Percentiles rank a stretch among this genome's conserved stretches.
phyloP scores from a whole-genome alignment of 2,888 invertebrate genomes.

The Parnassius glacialis region DNA sequence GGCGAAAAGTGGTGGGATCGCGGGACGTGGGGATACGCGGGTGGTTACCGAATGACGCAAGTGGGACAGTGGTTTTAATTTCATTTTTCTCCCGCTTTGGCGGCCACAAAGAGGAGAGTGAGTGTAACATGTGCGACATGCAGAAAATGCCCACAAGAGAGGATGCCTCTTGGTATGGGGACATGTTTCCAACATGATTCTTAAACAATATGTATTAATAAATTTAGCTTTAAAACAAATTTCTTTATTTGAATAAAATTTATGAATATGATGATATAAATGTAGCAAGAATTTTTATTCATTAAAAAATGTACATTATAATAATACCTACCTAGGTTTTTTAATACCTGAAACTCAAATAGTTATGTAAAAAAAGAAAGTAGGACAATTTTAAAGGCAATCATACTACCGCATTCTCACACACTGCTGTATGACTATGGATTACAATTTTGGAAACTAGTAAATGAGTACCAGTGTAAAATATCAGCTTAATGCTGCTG shows the following conservation, averaged over 20 bases:
- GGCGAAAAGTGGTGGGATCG: conserved; percentile 67
- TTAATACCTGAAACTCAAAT: too few species aligned
- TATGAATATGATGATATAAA: too few species aligned
- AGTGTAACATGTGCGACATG: conserved; percentile 71
- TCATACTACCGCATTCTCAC: background rate
- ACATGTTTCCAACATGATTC: background rate
- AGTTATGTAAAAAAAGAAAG: background rate
- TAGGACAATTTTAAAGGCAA: background rate
- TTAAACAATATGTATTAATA: background rate
- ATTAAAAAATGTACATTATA: too few species aligned
- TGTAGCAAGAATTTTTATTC: too few species aligned
- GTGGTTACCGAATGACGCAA: conserved; percentile 52
- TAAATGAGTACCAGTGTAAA: too few species aligned
- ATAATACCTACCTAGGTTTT: too few species aligned
- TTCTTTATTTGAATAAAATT: background rate
- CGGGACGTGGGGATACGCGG: conserved; percentile 64
- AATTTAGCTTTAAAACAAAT: background rate
- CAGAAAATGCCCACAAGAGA: conserved; percentile 73
- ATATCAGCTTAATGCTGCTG: too few species aligned
- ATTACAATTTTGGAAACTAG: conserved; percentile 6
- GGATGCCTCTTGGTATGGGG: conserved; percentile 70
- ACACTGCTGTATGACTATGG: conserved; percentile 6
- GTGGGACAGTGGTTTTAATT: conserved; percentile 62
- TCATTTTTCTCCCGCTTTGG: conserved; percentile 55
- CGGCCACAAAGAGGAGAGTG: conserved; percentile 40